Base-by-base conservation (phyloP, 2,797 vertebrate genomes). In the Sebastes glaucus region DNA sequence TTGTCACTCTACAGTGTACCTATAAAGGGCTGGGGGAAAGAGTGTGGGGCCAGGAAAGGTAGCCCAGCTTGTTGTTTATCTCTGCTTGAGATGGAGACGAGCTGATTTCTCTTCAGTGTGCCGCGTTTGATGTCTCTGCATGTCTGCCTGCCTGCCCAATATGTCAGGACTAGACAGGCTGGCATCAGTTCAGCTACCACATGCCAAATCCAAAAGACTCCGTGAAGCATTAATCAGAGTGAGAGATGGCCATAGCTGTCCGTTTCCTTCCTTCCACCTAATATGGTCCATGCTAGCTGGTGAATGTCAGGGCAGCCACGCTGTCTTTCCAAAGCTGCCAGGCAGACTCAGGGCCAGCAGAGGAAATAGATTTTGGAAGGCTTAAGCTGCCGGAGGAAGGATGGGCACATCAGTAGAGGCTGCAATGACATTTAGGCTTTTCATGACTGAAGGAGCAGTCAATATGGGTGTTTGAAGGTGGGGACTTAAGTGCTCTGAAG, bases 141-240 rank as follows among this genome's bases (percentile, higher is more conserved):
- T 90, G 84, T 86, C 81, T 84, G 86, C 71, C 76, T 75, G 83
- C 66, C 65, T 55, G 80, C 73, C 84, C 83, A 86, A 77, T 91
- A 89, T 89, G 88, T 89, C 82, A 79, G 84, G 71, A 84, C 82
- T 78, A 88, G 85, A 91, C 81, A 38, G 87, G 71, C 80, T 92
- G 90, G 88, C 89, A 87, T 87, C 77, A 72, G 32, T 77, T 86
- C 78, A 83, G 75, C 79, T 6, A 49, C 56, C 82, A 79, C 75
- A 83, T 71, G 89, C 88, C 88, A 91, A 90, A 89, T 90, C 76
- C 74, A 77, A 78, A 85, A 83, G 74, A 66, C 57, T 86, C 86
- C 82, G 73, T 85, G 75, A 85, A 89, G 80, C 74, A 86, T 84
- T 91, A 91, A 91, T 89, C 82, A 69, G 81, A 89, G 77, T 62